Evolutionary conservation across 1,140 invertebrate genomes (phyloP), one percentile per base, ranked within the genome.

Genomic region (Meloidogyne floridensis): DNA sequence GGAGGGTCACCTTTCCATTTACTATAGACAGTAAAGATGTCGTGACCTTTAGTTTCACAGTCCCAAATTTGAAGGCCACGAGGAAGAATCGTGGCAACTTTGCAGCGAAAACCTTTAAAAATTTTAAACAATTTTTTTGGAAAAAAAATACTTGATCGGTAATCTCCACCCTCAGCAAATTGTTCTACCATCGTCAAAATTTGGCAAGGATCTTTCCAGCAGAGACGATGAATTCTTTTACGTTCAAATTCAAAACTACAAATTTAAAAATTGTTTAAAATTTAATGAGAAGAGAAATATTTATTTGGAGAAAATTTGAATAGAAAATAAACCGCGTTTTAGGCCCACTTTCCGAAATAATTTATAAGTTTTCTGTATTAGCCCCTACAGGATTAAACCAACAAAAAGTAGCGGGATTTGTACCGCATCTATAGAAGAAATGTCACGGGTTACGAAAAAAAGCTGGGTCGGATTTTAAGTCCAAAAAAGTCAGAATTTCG

Each of bases 131-230:
- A 47, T 32, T 8, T 32, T 32, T 32, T 32, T 1, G 32, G 0
- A 20, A 20, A 84, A 75, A 77, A 51, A 13, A 65, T 83, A 81
- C 81, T 85, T 47, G 79, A 43, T 4, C 85, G 73, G 71, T 84
- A 90, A 80, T 88, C 88, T 20, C 87, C 87, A 13, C 87, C 87
- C 56, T 90, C 75, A 11, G 87, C 74, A 72, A 89, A 84, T 83
- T 90, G 84, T 81, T 88, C 88, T 69, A 89, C 81, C 75, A 87
- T 84, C 3, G 88, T 82, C 7, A 89, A 81, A 59, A 89, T 83
- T 79, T 89, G 87, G 32, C 85, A 11, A 47, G 77, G 77, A 10
- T 79, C 65, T 6, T 82, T 88, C 72, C 82, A 88, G 53, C 81
- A 87, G 43, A 81, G 81, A 18, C 88, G 83, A 71, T 85, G 80